phyloP scores from a whole-genome alignment of 2,113 vertebrate genomes.

The Petrocephalus microphthalmus region DNA sequence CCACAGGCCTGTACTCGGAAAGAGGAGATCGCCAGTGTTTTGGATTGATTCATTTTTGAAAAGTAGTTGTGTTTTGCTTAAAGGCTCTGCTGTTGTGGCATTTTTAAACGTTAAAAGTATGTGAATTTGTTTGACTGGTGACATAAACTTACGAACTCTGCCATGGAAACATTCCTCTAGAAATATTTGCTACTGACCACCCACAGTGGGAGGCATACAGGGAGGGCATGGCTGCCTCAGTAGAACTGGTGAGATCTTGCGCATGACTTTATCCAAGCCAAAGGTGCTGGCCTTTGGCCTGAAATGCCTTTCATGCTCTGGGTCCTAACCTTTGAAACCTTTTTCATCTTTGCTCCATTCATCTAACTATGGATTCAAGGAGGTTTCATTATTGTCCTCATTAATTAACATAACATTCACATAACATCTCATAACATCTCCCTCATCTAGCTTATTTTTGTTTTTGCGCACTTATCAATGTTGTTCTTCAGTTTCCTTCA shows the following conservation, averaged over 20 bases:
- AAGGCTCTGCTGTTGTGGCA: not conserved
- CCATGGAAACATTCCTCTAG: not conserved
- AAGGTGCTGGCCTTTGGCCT: constrained; percentile 5
- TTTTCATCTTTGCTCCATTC: not conserved
- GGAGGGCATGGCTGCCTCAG: not conserved
- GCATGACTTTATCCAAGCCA: constrained; percentile 1
- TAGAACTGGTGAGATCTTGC: constrained; percentile 5
- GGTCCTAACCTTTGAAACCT: not conserved
- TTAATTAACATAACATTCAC: not conserved
- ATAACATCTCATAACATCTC: too few species aligned
- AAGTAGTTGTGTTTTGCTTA: not conserved
- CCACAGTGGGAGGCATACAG: not conserved
- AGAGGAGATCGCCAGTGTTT: not conserved
- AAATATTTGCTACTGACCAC: not conserved
- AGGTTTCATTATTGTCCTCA: not conserved
- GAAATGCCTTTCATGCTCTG: not conserved
- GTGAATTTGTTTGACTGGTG: not conserved
- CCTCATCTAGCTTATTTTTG: not conserved
- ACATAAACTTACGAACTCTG: not conserved
- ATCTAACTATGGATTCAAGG: not conserved
- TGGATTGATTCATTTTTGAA: not conserved
- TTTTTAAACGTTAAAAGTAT: not conserved
- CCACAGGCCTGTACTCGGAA: not conserved
- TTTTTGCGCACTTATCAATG: not conserved
- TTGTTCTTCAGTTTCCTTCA: not conserved